Evolutionary conservation across 2,113 vertebrate genomes (phyloP), one percentile per base, ranked within the genome.

Genomic region (Carlito syrichta): DNA sequence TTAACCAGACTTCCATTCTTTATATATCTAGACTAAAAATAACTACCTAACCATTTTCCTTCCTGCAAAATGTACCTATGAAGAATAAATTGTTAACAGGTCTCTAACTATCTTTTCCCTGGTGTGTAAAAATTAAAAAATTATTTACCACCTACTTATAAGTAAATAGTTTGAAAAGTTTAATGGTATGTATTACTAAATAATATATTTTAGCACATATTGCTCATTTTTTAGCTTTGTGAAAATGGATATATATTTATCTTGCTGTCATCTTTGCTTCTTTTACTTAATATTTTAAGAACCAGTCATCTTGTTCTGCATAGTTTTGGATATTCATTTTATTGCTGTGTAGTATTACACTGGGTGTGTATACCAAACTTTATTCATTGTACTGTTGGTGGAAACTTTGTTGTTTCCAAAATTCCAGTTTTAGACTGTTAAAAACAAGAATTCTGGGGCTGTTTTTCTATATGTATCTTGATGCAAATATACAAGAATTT

Each of bases 221-320:
- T 68, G 50, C 17, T 16, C 3, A 68, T 69, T 92, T 89, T 91
- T 71, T 32, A 86, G 63, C 17, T 16, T 76, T 23, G 81, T 68
- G 17, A 89, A 95, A 92, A 68, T 92, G 52, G 23, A 83, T 76
- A 90, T 60, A 43, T 43, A 45, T 40, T 81, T 96, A 77, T 86
- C n/a, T 68, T 83, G 17, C 45, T 89, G 20, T 74, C 23, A 23
- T 92, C 17, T 88, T 78, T 94, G 25, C 16, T 62, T 76, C 50
- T 82, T 95, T 91, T 54, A 30, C 27, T 85, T 66, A 81, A 56
- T 71, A 69, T 43, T 85, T 66, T 62, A 88, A 76, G 8, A 85
- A 23, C 17, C 62, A 40, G 38, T 22, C 7, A 76, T 78, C 38
- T 62, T 92, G 6, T 86, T 52, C 16, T 56, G 5, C 40, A 20